These are phyloP conservation scores for Colossoma macropomum DNA, from an alignment of 2,113 vertebrate species.

Conservation along the genomic window DNA sequence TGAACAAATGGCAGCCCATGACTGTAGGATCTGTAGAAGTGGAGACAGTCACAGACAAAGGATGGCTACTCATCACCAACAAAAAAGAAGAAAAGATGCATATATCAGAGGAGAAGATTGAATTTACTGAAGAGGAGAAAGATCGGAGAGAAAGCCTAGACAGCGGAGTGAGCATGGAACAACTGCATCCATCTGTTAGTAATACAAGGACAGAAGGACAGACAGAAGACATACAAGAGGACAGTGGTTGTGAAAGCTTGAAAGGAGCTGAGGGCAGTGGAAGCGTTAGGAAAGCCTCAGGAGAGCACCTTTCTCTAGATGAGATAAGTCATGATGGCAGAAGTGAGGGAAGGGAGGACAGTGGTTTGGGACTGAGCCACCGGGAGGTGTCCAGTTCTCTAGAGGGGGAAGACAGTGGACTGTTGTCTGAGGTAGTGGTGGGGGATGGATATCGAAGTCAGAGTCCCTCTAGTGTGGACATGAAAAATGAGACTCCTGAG, in stretches of 20 bases:
- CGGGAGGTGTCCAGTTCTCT: slow-evolving; percentile 54
- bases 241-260: slow-evolving; percentile 77
- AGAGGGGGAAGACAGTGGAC: slow-evolving; percentile 52
- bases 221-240: slow-evolving; percentile 57
- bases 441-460: slow-evolving; percentile 67
- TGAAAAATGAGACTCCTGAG: slow-evolving; percentile 44
- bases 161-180: slow-evolving; percentile 69
- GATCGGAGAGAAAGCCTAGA: slow-evolving; percentile 69
- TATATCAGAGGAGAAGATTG: background rate
- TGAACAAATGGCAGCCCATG: slow-evolving; percentile 70
- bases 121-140: slow-evolving; percentile 42
- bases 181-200: slow-evolving; percentile 25
- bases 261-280: slow-evolving; percentile 64
- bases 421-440: slow-evolving; percentile 32
- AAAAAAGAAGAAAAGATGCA: slow-evolving; percentile 32
- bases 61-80: slow-evolving; percentile 69
- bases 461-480: slow-evolving; percentile 49
- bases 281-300: slow-evolving; percentile 41
- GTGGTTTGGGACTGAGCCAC: slow-evolving; percentile 62
- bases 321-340: slow-evolving; percentile 12
- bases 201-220: background rate
- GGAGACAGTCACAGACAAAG: slow-evolving; percentile 75
- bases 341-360: slow-evolving; percentile 54
- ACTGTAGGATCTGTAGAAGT: slow-evolving; percentile 56
- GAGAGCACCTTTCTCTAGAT: slow-evolving; percentile 54